Evolutionary conservation across 2,888 invertebrate species (phyloP), one percentile per base, ranked within the genome.

Genomic region (Lithophane ornitopus): DNA sequence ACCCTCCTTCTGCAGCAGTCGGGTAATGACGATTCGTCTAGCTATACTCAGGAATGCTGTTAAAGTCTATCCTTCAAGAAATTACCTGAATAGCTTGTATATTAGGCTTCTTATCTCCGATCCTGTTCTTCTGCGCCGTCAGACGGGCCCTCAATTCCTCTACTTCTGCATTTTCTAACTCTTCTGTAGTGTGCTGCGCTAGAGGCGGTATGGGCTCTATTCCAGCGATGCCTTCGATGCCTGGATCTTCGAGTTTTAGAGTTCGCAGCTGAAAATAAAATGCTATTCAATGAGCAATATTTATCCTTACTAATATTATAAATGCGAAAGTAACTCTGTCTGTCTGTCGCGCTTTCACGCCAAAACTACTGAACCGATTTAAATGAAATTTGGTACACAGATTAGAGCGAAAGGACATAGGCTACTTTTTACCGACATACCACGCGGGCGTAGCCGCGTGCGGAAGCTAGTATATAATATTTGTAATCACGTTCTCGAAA

Each of bases 71-170:
- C 3, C 0, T 44, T 44, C 28, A 54, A 54, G 34, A 34, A 16
- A 3, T 67, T 92, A 98, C 98, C 91, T 97, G 97, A 91, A 98
- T 98, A 82, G 98, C 97, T 65, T 98, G 97, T 54, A 98, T 91
- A 88, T 98, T 98, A 0, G 98, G 98, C 84, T 98, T 98, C 58
- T 86, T 88, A 3, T 97, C 97, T 22, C 97, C 97, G 0, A 98
- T 90, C 80, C 97, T 93, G 52, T 97, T 97, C 88, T 97, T 97
- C 71, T 97, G 97, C 0, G 97, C 95, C 0, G 97, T 93, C 52
- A 97, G 91, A 82, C 97, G 96, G 77, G 97, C 97, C 88, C 98
- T 96, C 44, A 98, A 90, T 46, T 97, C 97, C 11, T 97, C 97
- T 0, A 97, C 92, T 1, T 97, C 94, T 0, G 97, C 92, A 0